phyloP scores from a whole-genome alignment of 2,113 vertebrate species.

The human region GRCh38 chr18:7608501-7609000 shows the following conservation, averaged over 20 bases:
- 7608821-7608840: background rate
- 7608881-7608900: conserved; percentile 4
- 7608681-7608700: background rate
- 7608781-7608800: background rate
- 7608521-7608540: background rate
- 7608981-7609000: background rate
- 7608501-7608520: background rate
- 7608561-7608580: background rate
- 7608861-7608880: background rate
- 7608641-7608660: background rate
- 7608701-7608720: background rate
- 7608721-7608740: background rate
- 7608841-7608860: background rate
- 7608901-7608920: background rate
- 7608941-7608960: background rate
- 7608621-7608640: background rate
- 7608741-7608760: background rate
- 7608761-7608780: background rate
- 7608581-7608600: background rate
- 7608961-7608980: background rate
- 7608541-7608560: background rate
- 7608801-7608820: background rate
- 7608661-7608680: background rate
- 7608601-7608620: background rate
- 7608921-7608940: conserved; percentile 67